A percentile compares a stretch with the other conserved stretches of the same genome.
phyloP scores from a whole-genome alignment of 2,113 vertebrate species.

The Pandion haliaetus region DNA sequence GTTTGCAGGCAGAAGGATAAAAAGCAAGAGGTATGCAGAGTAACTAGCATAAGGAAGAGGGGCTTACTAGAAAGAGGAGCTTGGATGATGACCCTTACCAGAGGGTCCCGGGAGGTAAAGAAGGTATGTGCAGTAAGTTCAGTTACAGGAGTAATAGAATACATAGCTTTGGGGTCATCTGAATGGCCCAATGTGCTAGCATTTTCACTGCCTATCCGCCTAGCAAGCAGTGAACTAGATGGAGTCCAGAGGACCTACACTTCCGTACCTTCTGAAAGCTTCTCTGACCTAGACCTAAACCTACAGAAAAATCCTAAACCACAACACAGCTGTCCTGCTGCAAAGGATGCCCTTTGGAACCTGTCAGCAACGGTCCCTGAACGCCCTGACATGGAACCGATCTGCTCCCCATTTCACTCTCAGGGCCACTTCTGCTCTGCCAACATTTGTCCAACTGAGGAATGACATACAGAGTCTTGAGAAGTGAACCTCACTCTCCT shows the following conservation, averaged over 20 bases:
- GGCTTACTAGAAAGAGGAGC: background rate
- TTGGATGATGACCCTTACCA: background rate
- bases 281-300: background rate
- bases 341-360: conserved; percentile 7
- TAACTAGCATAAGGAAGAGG: background rate
- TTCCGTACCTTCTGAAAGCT: background rate
- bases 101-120: background rate
- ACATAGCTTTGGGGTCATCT: background rate
- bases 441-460: background rate
- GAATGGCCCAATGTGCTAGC: background rate
- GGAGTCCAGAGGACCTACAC: background rate
- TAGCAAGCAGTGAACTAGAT: background rate
- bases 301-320: background rate
- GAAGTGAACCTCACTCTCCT: background rate
- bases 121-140: background rate
- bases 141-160: background rate
- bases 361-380: background rate
- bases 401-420: background rate
- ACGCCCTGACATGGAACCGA: background rate
- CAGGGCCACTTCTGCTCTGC: background rate
- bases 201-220: background rate
- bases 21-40: background rate
- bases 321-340: background rate
- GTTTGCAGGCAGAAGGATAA: background rate
- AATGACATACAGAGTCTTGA: background rate